Percentiles rank a stretch among this genome's conserved stretches.
Conservation (phyloP, 1,140 invertebrate species). For the Drosophila triauraria region DNA sequence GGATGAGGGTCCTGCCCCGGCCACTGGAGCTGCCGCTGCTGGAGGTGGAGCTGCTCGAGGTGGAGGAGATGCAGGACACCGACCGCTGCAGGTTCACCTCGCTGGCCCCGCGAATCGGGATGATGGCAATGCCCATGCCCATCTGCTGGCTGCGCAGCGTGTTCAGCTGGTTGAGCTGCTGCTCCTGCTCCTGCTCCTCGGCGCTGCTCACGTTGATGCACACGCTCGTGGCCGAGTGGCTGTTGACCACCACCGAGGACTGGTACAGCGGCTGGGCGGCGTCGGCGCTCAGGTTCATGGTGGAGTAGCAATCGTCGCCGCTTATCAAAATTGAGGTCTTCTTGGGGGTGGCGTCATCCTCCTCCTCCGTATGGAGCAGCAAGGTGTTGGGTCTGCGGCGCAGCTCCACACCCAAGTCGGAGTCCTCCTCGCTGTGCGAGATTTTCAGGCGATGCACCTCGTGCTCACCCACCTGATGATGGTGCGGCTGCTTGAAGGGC, state of each 20-base stretch:
- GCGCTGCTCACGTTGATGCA: slow-evolving; percentile 86
- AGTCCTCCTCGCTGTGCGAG: slow-evolving; percentile 82
- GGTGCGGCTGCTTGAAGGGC: slow-evolving; percentile 71
- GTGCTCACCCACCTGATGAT: slow-evolving; percentile 51
- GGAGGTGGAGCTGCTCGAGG: slow-evolving; percentile 77
- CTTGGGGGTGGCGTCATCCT: slow-evolving; percentile 84
- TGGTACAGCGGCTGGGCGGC: slow-evolving; percentile 88
- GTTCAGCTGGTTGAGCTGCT: slow-evolving; percentile 80
- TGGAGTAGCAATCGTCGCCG: slow-evolving; percentile 89
- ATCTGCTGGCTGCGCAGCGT: slow-evolving; percentile 67
- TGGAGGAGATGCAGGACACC: slow-evolving; percentile 77
- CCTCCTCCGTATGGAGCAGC: slow-evolving; percentile 1
- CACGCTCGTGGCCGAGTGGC: slow-evolving; percentile 86
- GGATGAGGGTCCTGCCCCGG: slow-evolving; percentile 74
- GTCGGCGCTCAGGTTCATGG: slow-evolving; percentile 88
- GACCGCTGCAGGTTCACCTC: slow-evolving; percentile 78
- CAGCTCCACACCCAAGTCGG: slow-evolving; percentile 37
- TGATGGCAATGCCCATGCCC: slow-evolving; percentile 65
- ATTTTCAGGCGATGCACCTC: slow-evolving; percentile 88
- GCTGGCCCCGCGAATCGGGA: slow-evolving; percentile 66
- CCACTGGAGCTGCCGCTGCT: slow-evolving; percentile 63
- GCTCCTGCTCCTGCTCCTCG: slow-evolving; percentile 66
- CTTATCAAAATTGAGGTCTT: slow-evolving; percentile 92
- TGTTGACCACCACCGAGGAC: slow-evolving; percentile 88
- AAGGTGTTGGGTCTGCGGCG: slow-evolving; percentile 32